phyloP scores from a whole-genome alignment of 2,113 vertebrate genomes.

The Chaenogobius annularis region DNA sequence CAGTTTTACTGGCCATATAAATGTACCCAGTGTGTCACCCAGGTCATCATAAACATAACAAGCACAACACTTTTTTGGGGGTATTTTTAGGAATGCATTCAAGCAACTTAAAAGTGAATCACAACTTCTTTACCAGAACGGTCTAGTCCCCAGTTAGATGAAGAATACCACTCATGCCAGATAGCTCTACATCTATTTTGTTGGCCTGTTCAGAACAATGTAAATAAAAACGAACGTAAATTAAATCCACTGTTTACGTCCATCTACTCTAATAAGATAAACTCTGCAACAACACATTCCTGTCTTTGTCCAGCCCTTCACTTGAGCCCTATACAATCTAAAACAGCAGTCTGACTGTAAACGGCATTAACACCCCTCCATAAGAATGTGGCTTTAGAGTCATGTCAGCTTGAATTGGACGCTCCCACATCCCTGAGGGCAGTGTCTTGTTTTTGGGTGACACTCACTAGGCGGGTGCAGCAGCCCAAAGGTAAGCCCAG shows the following conservation, averaged over 20 bases:
- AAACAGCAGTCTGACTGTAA: not conserved
- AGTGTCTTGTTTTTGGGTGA: not conserved
- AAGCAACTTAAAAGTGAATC: too few relatives aligned
- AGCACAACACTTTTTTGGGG: too few relatives aligned
- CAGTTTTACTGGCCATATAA: too few relatives aligned
- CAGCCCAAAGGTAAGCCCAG: constrained; percentile 62
- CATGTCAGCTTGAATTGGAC: constrained; percentile 43
- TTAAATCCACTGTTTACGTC: not conserved
- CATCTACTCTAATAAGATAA: not conserved
- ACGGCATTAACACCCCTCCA: not conserved
- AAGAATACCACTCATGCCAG: too few relatives aligned
- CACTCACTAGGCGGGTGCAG: constrained; percentile 78
- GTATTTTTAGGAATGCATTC: too few relatives aligned
- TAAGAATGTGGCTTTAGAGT: constrained; percentile 33
- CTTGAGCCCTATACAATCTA: not conserved
- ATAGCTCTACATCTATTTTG: too few relatives aligned
- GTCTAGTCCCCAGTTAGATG: too few relatives aligned
- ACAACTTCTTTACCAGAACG: too few relatives aligned
- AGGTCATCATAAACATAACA: too few relatives aligned
- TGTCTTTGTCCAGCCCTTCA: not conserved
- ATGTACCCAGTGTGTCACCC: too few relatives aligned
- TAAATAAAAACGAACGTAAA: not conserved
- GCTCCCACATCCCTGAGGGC: constrained; percentile 6
- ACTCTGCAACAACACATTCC: not conserved
- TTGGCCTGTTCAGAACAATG: not conserved